These are phyloP conservation scores for Mobula birostris DNA, from an alignment of 2,113 vertebrate genomes.

Conservation along the genomic window DNA sequence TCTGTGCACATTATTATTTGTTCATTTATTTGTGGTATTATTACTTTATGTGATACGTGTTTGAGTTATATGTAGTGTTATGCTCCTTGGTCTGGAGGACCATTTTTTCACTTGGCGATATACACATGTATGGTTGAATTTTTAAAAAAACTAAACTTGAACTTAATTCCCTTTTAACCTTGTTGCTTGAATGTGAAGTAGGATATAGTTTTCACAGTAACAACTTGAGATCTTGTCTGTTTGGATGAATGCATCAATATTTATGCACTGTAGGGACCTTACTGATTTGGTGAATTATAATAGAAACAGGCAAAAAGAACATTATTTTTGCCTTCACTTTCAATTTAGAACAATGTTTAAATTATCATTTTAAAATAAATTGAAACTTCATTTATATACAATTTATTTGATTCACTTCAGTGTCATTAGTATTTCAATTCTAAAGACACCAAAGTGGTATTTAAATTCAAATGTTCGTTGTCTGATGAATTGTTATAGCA, in stretches of 20 bases:
- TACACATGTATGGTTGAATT: no score
- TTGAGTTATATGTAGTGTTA: no score
- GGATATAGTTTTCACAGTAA: not conserved
- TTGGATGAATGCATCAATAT: not conserved
- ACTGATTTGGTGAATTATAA: not conserved
- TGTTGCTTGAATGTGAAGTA: not conserved
- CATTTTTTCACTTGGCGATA: no score
- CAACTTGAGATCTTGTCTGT: not conserved
- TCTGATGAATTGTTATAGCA: no score
- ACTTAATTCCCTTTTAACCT: not conserved
- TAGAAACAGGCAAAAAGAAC: not conserved
- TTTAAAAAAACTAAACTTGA: no score
- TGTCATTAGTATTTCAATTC: no score
- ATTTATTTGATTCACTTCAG: not conserved
- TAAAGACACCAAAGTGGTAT: no score
- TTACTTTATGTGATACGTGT: no score
- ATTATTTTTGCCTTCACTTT: not conserved
- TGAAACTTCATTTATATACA: not conserved
- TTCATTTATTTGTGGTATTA: no score
- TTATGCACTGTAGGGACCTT: not conserved
- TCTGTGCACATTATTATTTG: no score
- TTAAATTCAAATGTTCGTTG: no score
- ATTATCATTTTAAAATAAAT: not conserved
- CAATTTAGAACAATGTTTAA: not conserved
- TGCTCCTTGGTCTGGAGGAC: no score